Percentiles rank a stretch among this genome's conserved stretches.
These are phyloP conservation scores for Poecilia latipinna DNA, from an alignment of 2,113 vertebrate genomes.

Conservation along the genomic window DNA sequence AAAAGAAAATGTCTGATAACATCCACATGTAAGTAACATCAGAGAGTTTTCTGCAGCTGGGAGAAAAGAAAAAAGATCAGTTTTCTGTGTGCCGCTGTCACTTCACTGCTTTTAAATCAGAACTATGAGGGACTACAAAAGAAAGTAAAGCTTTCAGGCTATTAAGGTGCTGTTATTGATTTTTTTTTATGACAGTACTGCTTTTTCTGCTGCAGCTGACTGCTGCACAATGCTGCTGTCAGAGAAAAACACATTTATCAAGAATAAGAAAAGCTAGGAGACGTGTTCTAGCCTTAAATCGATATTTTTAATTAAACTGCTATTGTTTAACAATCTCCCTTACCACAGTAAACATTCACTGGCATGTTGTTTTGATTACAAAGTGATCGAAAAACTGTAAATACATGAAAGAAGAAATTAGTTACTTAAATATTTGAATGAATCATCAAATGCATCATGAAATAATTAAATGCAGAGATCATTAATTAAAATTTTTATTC, in stretches of 20 bases:
- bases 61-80: background rate
- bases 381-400: background rate
- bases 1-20: background rate
- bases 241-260: slow-evolving; percentile 20
- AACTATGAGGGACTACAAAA: slow-evolving; percentile 29
- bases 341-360: background rate
- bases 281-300: slow-evolving; percentile 12
- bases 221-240: slow-evolving; percentile 17
- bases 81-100: slow-evolving; percentile 19
- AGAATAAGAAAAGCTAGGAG: slow-evolving; percentile 12
- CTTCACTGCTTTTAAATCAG: slow-evolving; percentile 22
- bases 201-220: slow-evolving; percentile 12
- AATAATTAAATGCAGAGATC: no score
- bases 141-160: slow-evolving; percentile 49
- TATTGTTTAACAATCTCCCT: background rate
- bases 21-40: slow-evolving; percentile 45
- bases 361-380: background rate
- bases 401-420: no score
- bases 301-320: background rate
- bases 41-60: slow-evolving; percentile 15
- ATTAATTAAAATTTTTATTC: no score
- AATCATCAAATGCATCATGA: no score
- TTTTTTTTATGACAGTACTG: slow-evolving; percentile 3
- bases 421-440: no score
- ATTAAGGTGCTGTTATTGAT: slow-evolving; percentile 46